Evolutionary conservation across 2,113 vertebrate genomes (phyloP).

Genomic region (Apodemus sylvaticus): DNA sequence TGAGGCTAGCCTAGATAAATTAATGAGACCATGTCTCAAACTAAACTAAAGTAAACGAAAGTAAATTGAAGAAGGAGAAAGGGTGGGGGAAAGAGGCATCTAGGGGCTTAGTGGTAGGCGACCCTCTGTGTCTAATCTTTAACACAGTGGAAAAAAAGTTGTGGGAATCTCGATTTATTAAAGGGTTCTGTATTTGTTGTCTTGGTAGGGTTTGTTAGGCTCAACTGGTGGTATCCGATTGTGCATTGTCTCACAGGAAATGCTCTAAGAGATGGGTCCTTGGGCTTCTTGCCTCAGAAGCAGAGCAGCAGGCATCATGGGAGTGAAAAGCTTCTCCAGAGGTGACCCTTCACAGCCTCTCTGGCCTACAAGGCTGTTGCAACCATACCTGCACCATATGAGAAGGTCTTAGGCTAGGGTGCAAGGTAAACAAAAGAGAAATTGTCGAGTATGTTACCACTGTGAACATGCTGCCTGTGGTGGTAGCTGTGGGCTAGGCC

Average conservation of each 20-base stretch:
- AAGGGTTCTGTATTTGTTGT: background rate
- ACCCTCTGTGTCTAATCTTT: background rate
- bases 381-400: background rate
- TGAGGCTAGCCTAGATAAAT: background rate
- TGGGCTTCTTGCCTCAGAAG: background rate
- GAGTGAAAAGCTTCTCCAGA: background rate
- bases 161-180: background rate
- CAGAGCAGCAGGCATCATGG: background rate
- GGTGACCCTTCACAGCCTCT: background rate
- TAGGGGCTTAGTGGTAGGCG: background rate
- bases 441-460: background rate
- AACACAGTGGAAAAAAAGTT: background rate
- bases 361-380: background rate
- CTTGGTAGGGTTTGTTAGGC: too few relatives aligned
- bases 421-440: background rate
- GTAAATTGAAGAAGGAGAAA: background rate
- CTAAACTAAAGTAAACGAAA: background rate
- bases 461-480: background rate
- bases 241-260: background rate
- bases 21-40: background rate
- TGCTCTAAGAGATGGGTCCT: background rate
- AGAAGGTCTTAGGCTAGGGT: background rate
- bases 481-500: background rate
- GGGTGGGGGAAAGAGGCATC: background rate
- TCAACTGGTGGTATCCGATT: too few relatives aligned